Percentiles rank a stretch among this genome's conserved stretches.
Conservation (phyloP, 2,797 vertebrate species). For the Sebastes vulpes region DNA sequence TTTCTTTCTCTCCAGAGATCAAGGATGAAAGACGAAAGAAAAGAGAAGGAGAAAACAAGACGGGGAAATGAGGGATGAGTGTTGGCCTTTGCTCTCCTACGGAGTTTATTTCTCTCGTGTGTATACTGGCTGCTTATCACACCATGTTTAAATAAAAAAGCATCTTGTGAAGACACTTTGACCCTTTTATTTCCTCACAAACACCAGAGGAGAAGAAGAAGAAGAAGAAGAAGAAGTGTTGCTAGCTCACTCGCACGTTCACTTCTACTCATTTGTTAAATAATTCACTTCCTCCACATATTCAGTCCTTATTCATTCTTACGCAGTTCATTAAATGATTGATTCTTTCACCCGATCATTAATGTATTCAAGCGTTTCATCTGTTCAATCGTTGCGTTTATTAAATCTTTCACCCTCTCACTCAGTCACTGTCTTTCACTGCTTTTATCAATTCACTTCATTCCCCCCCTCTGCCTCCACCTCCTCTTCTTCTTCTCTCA, state of each 20-base stretch:
- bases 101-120: constrained; percentile 55
- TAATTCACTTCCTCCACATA: neutral
- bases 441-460: constrained; percentile 10
- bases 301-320: neutral
- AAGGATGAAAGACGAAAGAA: constrained; percentile 49
- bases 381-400: neutral
- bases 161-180: constrained; percentile 14
- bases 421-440: neutral
- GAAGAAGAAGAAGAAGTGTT: neutral
- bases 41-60: constrained; percentile 18
- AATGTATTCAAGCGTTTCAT: neutral
- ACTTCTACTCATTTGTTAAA: neutral
- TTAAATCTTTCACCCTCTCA: neutral
- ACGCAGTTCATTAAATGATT: neutral
- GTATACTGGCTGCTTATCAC: constrained; percentile 53
- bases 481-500: constrained; percentile 3
- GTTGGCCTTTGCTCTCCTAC: constrained; percentile 57
- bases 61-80: constrained; percentile 46
- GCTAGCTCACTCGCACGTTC: neutral
- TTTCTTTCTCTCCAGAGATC: constrained; percentile 64
- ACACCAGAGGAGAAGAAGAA: neutral
- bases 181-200: constrained; percentile 28
- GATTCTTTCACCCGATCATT: neutral
- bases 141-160: constrained; percentile 47
- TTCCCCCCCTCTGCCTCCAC: constrained; percentile 1